A percentile compares a stretch with the other conserved stretches of the same genome.
Evolutionary conservation across 2,888 invertebrate genomes (phyloP).

Genomic region (Habrosyne pyritoides): DNA sequence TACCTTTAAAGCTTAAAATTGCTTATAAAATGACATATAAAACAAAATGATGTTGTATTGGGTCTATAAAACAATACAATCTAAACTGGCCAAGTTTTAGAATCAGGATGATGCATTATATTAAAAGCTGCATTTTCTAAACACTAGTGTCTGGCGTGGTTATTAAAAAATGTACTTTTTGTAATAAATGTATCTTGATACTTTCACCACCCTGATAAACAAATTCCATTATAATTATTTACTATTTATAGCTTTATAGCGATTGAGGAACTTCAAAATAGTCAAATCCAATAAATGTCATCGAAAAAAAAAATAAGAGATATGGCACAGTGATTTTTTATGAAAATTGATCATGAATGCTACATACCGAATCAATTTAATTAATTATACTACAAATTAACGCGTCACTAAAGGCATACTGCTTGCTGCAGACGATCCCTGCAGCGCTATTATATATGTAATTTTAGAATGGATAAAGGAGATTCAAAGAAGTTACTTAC

Average conservation of each 20-base stretch:
- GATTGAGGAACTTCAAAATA: slow-evolving; percentile 5
- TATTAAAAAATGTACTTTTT: too few relatives aligned
- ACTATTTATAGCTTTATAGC: neutral
- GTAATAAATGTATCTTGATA: too few relatives aligned
- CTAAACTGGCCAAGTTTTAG: neutral
- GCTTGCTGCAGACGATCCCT: neutral
- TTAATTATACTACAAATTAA: neutral
- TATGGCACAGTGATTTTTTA: neutral
- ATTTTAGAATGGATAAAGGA: neutral
- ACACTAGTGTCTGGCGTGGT: too few relatives aligned
- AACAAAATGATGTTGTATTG: neutral
- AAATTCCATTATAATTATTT: neutral
- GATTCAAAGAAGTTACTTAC: neutral
- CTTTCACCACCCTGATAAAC: neutral
- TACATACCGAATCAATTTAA: neutral
- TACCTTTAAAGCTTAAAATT: neutral
- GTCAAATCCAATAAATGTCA: neutral
- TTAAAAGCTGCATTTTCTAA: neutral
- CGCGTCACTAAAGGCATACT: neutral
- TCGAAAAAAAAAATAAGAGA: neutral
- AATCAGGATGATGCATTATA: neutral
- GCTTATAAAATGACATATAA: neutral
- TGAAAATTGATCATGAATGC: neutral
- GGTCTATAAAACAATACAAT: neutral
- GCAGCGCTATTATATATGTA: neutral